phyloP scores from a whole-genome alignment of 1,140 invertebrate genomes.

The Bicyclus anynana region DNA sequence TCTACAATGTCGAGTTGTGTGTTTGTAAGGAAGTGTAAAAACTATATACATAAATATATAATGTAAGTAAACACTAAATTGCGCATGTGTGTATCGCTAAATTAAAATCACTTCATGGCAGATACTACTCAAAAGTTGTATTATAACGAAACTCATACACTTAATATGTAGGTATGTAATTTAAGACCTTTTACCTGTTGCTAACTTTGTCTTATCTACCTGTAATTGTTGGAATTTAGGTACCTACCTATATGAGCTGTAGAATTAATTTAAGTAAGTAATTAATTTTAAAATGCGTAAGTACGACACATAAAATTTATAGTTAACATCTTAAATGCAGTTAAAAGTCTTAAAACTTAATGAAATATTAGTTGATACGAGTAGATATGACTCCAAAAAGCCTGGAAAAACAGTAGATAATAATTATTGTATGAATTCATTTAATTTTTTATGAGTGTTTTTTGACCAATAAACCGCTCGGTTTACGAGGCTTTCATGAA shows the following conservation, averaged over 20 bases:
- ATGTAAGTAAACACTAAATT: no score
- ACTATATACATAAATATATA: no score
- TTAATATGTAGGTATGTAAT: no score
- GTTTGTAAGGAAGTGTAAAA: no score
- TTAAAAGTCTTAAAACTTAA: background rate
- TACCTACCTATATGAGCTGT: background rate
- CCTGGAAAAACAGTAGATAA: conserved; percentile 17
- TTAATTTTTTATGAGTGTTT: conserved; percentile 34
- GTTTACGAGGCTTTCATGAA: conserved; percentile 59
- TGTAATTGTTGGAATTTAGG: background rate
- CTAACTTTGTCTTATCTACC: background rate
- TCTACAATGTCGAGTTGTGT: no score
- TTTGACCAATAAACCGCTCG: conserved; percentile 39
- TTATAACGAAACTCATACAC: no score
- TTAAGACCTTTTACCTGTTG: no score
- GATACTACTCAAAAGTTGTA: no score
- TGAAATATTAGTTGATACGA: conserved; percentile 15
- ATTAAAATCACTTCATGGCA: no score
- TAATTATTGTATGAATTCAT: conserved; percentile 28
- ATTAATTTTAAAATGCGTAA: conserved; percentile 4
- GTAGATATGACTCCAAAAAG: conserved; percentile 11
- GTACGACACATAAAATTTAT: conserved; percentile 1
- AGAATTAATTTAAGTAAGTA: conserved; percentile 1
- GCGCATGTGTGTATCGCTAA: no score
- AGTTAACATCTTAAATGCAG: conserved; percentile 7